Percentiles rank a stretch among this genome's conserved stretches.
Conservation (phyloP, 2,888 invertebrate genomes). For the Eupsilia transversa region DNA sequence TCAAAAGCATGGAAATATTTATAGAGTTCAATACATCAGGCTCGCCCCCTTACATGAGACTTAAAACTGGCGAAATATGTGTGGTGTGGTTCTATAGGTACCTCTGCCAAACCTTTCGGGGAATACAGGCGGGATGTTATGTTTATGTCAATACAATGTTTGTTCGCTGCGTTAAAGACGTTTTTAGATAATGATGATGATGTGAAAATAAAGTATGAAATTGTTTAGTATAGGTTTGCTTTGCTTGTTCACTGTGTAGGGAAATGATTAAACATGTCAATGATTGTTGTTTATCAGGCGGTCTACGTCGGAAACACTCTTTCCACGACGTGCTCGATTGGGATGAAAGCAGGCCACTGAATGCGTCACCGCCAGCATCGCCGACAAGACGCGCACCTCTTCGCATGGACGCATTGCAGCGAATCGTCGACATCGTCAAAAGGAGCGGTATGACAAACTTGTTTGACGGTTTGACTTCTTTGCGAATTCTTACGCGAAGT, state of each 20-base stretch:
- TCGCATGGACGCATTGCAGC: conserved; percentile 95
- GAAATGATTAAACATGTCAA: background rate
- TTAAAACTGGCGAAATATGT: background rate
- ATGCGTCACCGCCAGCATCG: conserved; percentile 92
- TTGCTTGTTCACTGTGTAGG: too few species aligned
- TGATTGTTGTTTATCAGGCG: conserved; percentile 76
- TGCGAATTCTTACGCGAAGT: conserved; percentile 3
- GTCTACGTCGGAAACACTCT: conserved; percentile 94
- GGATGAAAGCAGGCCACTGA: conserved; percentile 89
- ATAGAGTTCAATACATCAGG: background rate
- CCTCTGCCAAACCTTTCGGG: background rate
- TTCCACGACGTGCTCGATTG: conserved; percentile 94
- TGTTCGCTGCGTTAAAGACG: background rate
- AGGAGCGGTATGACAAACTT: conserved; percentile 91
- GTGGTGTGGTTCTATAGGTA: background rate
- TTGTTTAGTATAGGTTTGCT: background rate
- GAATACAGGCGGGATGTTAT: background rate
- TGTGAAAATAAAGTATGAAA: background rate
- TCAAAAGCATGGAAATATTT: background rate
- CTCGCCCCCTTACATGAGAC: background rate
- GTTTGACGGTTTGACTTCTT: background rate
- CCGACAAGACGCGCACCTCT: conserved; percentile 90
- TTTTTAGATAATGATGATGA: background rate
- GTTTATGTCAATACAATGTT: background rate
- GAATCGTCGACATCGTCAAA: conserved; percentile 96